Evolutionary conservation across 2,113 vertebrate genomes (phyloP).

Genomic region (Irena cyanogastra): DNA sequence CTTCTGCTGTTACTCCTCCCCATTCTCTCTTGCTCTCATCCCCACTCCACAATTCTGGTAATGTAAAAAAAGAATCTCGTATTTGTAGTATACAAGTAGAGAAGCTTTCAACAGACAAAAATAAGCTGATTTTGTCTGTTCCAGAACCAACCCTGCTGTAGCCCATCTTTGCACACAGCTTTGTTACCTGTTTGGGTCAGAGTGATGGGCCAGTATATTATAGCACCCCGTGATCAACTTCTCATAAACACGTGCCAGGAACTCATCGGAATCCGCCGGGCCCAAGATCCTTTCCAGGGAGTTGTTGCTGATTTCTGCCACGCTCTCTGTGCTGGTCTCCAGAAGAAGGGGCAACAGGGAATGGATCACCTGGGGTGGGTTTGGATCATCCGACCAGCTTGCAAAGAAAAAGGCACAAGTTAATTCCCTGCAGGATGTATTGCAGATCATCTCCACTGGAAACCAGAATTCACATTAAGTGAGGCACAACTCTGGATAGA

Average conservation of each 20-base stretch:
- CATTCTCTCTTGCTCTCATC: background rate
- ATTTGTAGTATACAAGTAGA: background rate
- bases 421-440: background rate
- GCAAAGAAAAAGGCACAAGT: background rate
- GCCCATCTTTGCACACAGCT: background rate
- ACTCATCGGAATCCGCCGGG: slow-evolving; percentile 91
- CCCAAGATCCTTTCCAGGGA: slow-evolving; percentile 93
- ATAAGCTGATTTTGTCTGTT: background rate
- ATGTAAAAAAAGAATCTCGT: background rate
- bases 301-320: slow-evolving; percentile 91
- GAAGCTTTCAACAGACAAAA: background rate
- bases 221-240: slow-evolving; percentile 93
- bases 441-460: accelerated
- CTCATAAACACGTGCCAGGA: slow-evolving; percentile 91
- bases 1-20: background rate
- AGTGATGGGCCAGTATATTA: slow-evolving; percentile 92
- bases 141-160: background rate
- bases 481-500: background rate
- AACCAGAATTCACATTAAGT: background rate
- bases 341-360: slow-evolving; percentile 88
- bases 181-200: slow-evolving; percentile 87
- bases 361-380: slow-evolving; percentile 86
- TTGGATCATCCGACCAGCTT: slow-evolving; percentile 87
- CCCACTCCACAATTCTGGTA: background rate
- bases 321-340: slow-evolving; percentile 93